phyloP scores from a whole-genome alignment of 2,888 invertebrate genomes.

The Lochmaea capreae region DNA sequence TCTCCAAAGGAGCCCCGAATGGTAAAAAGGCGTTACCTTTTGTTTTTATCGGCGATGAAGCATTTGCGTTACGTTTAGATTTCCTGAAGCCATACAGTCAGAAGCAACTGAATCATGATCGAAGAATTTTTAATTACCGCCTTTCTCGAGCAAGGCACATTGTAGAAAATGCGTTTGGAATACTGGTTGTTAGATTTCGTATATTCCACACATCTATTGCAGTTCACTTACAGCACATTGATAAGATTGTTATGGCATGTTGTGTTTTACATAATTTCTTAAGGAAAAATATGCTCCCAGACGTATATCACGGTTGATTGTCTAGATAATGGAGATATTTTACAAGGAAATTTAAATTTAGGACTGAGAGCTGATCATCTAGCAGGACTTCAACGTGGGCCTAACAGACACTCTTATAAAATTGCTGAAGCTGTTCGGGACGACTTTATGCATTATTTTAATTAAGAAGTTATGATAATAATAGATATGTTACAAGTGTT shows the following conservation, averaged over 20 bases:
- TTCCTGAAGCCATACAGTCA: constrained; percentile 44
- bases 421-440: constrained; percentile 29
- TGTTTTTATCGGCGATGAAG: constrained; percentile 51
- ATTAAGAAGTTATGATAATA: constrained; percentile 27
- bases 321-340: constrained; percentile 39
- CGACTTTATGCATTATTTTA: constrained; percentile 37
- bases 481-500: not conserved
- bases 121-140: constrained; percentile 47
- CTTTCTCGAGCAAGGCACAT: constrained; percentile 21
- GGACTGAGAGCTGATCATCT: constrained; percentile 29
- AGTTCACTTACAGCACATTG: constrained; percentile 7
- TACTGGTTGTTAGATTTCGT: constrained; percentile 50
- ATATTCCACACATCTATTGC: constrained; percentile 46
- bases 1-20: constrained; percentile 13
- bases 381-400: constrained; percentile 31
- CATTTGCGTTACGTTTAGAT: constrained; percentile 45
- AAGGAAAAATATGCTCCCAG: constrained; percentile 23
- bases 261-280: constrained; percentile 47
- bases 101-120: constrained; percentile 20
- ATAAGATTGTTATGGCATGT: constrained; percentile 43
- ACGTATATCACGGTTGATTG: constrained; percentile 9
- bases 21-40: constrained; percentile 27
- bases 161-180: constrained; percentile 51
- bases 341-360: constrained; percentile 31
- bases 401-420: constrained; percentile 27